Evolutionary conservation across 2,113 vertebrate species (phyloP).

Genomic region (Brevimyrus niger): DNA sequence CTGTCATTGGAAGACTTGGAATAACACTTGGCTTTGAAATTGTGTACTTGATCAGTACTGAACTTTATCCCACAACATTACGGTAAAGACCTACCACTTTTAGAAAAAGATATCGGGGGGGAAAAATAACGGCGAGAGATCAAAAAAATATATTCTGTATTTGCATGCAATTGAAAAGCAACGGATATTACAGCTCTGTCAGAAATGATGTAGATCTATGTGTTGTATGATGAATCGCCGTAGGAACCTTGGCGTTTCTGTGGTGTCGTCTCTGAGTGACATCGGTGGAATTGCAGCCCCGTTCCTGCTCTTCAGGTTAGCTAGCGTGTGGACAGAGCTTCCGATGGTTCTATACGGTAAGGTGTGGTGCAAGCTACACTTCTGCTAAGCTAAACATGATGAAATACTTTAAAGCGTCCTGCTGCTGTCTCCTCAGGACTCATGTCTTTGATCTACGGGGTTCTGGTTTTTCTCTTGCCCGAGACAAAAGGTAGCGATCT

Average conservation of each 20-base stretch:
- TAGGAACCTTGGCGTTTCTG: slow-evolving; percentile 72
- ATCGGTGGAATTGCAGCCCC: slow-evolving; percentile 70
- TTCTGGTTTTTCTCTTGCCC: slow-evolving; percentile 65
- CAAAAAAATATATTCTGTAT: not conserved
- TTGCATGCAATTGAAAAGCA: not conserved
- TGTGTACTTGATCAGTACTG: slow-evolving; percentile 69
- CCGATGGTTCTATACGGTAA: slow-evolving; percentile 56
- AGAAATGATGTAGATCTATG: not conserved
- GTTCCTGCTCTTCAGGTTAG: slow-evolving; percentile 67
- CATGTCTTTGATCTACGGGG: slow-evolving; percentile 60
- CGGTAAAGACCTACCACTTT: slow-evolving; percentile 46
- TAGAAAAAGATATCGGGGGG: not conserved
- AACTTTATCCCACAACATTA: slow-evolving; percentile 67
- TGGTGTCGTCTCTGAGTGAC: slow-evolving; percentile 71
- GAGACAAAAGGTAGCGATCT: slow-evolving; percentile 70
- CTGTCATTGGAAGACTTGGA: slow-evolving; percentile 61
- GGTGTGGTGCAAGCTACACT: not conserved
- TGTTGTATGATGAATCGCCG: not conserved
- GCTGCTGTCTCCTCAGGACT: slow-evolving; percentile 43
- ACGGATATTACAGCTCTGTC: not conserved
- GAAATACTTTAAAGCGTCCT: not conserved
- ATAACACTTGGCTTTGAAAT: slow-evolving; percentile 73
- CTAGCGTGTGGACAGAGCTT: slow-evolving; percentile 68
- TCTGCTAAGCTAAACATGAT: not conserved
- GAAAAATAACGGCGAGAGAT: not conserved